Conservation (phyloP, 1,140 invertebrate species). For the Calliphora vicina region DNA sequence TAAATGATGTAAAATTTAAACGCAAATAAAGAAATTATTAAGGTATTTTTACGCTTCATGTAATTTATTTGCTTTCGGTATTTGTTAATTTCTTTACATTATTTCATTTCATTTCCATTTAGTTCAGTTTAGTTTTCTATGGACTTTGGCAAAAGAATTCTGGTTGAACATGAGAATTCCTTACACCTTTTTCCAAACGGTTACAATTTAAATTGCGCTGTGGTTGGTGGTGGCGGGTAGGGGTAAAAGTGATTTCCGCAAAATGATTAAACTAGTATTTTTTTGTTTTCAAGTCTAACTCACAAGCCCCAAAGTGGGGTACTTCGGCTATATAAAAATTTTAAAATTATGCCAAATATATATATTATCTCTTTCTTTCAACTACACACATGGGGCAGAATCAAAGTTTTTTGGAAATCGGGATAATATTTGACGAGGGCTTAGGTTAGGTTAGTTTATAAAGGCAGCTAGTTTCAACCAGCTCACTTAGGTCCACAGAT, state of each 20-base stretch:
- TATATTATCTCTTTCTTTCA: too few relatives aligned
- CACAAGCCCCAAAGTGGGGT: too few relatives aligned
- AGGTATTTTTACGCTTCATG: not conserved
- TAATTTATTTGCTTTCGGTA: not conserved
- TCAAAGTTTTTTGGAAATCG: too few relatives aligned
- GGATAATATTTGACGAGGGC: too few relatives aligned
- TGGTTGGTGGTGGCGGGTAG: not conserved
- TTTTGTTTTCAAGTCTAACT: too few relatives aligned
- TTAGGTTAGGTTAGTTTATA: too few relatives aligned
- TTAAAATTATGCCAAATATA: too few relatives aligned
- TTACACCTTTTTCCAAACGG: not conserved
- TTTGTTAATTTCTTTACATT: not conserved
- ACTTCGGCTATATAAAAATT: too few relatives aligned
- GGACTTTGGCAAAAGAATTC: not conserved
- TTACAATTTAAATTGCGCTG: not conserved
- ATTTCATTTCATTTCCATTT: not conserved
- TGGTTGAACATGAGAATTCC: not conserved
- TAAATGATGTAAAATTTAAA: not conserved
- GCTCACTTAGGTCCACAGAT: too few relatives aligned
- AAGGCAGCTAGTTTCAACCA: too few relatives aligned
- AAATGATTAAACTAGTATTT: too few relatives aligned
- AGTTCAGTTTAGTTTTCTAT: not conserved
- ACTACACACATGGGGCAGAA: too few relatives aligned
- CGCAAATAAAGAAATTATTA: conserved; percentile 10
- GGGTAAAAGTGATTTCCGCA: not conserved